A percentile compares a stretch with the other conserved stretches of the same genome.
phyloP scores from a whole-genome alignment of 2,888 invertebrate genomes.

The Ochropacha duplaris region DNA sequence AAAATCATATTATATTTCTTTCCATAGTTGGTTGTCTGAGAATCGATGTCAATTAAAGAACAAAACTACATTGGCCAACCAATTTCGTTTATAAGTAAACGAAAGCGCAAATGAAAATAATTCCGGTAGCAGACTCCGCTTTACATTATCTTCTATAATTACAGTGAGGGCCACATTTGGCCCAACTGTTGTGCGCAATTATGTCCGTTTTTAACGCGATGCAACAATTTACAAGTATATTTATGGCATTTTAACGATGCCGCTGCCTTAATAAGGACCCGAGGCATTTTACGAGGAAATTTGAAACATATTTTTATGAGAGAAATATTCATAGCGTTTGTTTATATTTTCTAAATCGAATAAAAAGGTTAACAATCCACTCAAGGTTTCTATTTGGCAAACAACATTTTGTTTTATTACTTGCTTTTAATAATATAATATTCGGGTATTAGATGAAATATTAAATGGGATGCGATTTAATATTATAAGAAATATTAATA shows the following conservation, averaged over 20 bases:
- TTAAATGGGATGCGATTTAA: not conserved
- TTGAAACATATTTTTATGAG: not conserved
- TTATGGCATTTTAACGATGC: constrained; percentile 36
- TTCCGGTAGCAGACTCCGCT: constrained; percentile 6
- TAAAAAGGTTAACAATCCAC: not conserved
- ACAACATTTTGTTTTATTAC: no score
- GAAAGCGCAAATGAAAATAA: constrained; percentile 12
- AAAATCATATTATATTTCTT: no score
- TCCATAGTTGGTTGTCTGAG: no score
- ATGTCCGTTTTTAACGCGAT: constrained; percentile 31
- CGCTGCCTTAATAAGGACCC: constrained; percentile 17
- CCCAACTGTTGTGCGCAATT: constrained; percentile 23
- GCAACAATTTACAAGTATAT: constrained; percentile 36
- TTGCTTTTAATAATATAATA: no score
- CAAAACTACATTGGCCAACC: no score
- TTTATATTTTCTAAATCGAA: not conserved
- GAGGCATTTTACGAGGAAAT: not conserved
- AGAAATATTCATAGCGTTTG: not conserved
- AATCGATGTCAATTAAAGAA: not conserved
- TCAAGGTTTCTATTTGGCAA: not conserved
- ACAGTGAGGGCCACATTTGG: constrained; percentile 21
- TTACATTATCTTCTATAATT: constrained; percentile 24
- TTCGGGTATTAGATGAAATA: no score
- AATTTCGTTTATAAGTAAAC: constrained; percentile 7
- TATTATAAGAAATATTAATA: no score